phyloP scores from a whole-genome alignment of 2,113 vertebrate genomes.

The Petaurus breviceps region DNA sequence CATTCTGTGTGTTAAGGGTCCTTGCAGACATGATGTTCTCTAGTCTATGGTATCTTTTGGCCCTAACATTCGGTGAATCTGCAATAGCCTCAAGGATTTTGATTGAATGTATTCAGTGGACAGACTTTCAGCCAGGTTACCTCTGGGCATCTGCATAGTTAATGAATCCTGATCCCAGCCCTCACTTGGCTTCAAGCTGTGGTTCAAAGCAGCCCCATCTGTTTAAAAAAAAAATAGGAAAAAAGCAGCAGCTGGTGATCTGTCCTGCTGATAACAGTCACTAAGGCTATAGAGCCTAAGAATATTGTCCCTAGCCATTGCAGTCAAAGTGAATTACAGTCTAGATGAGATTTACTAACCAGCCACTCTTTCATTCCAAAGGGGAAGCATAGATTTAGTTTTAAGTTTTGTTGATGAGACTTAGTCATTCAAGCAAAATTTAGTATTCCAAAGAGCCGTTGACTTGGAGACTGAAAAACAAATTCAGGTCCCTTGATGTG shows the following conservation, averaged over 20 bases:
- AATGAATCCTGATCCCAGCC: slow-evolving; percentile 13
- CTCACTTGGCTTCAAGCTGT: slow-evolving; percentile 66
- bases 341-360: slow-evolving; percentile 66
- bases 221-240: slow-evolving; percentile 71
- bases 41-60: not conserved
- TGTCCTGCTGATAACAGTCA: slow-evolving; percentile 34
- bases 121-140: not conserved
- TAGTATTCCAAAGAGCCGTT: not conserved
- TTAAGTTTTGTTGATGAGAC: too few relatives aligned
- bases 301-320: slow-evolving; percentile 63
- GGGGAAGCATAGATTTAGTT: not conserved
- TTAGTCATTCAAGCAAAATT: not conserved
- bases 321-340: slow-evolving; percentile 70
- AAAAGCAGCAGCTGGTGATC: slow-evolving; percentile 70
- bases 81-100: not conserved
- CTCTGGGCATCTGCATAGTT: not conserved
- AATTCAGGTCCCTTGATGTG: too few relatives aligned
- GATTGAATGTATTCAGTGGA: not conserved
- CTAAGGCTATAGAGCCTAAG: slow-evolving; percentile 18
- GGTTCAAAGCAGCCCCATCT: slow-evolving; percentile 64
- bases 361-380: not conserved
- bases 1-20: not conserved
- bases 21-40: not conserved
- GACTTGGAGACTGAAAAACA: not conserved
- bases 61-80: not conserved